Conservation (phyloP, 1,140 invertebrate genomes). For the Acyrthosiphon pisum region DNA sequence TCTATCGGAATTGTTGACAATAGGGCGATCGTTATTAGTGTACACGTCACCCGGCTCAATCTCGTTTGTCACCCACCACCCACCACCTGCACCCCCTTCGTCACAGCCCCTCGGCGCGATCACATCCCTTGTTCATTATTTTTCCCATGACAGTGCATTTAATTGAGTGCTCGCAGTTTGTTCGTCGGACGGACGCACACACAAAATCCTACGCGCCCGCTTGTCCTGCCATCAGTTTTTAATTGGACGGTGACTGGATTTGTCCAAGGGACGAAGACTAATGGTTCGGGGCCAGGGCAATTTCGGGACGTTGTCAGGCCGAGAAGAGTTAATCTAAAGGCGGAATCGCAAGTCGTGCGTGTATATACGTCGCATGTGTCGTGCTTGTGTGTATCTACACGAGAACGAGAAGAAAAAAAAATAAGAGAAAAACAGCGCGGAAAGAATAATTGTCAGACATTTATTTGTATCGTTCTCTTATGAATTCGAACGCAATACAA, state of each 20-base stretch:
- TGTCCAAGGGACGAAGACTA: slow-evolving; percentile 46
- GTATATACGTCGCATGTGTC: neutral
- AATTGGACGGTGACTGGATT: slow-evolving; percentile 53
- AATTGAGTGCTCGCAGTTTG: slow-evolving; percentile 42
- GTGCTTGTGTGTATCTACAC: neutral
- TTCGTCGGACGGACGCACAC: neutral
- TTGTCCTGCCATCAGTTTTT: slow-evolving; percentile 38
- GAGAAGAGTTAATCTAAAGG: slow-evolving; percentile 53
- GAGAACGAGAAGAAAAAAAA: neutral
- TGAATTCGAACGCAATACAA: neutral
- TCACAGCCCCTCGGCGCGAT: neutral
- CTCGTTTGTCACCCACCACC: slow-evolving; percentile 45
- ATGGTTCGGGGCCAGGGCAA: slow-evolving; percentile 28
- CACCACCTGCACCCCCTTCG: neutral
- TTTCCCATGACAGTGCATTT: slow-evolving; percentile 46
- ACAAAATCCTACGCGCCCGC: slow-evolving; percentile 18
- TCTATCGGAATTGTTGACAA: slow-evolving; percentile 1
- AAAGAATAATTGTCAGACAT: slow-evolving; percentile 32
- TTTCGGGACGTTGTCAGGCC: slow-evolving; percentile 36
- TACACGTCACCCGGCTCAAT: neutral
- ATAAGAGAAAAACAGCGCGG: neutral
- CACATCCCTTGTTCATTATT: slow-evolving; percentile 44
- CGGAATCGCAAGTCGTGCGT: slow-evolving; percentile 27
- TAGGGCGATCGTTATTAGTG: slow-evolving; percentile 11
- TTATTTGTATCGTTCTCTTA: slow-evolving; percentile 23